These are phyloP conservation scores for Punctoribates punctum DNA, from an alignment of 2,888 invertebrate genomes.

Conservation along the genomic window DNA sequence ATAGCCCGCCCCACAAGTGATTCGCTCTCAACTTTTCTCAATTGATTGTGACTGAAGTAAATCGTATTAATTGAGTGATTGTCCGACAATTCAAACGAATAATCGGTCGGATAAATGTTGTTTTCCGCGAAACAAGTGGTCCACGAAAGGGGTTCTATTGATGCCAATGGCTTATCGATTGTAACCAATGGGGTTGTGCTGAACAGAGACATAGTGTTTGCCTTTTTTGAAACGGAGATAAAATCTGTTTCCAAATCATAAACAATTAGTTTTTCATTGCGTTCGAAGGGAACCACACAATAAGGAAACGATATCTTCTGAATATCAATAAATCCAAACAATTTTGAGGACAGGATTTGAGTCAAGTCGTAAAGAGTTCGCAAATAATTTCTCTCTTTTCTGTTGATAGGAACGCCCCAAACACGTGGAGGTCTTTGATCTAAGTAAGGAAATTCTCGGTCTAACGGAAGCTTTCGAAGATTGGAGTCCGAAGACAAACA, in stretches of 20 bases:
- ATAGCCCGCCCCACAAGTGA: slow-evolving; percentile 35
- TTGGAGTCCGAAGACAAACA: slow-evolving; percentile 13
- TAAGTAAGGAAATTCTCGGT: slow-evolving; percentile 39
- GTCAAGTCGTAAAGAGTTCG: slow-evolving; percentile 38
- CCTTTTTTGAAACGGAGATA: slow-evolving; percentile 2
- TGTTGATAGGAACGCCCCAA: slow-evolving; percentile 20
- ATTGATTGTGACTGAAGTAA: slow-evolving; percentile 39
- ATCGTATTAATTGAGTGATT: slow-evolving; percentile 41
- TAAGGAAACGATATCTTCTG: slow-evolving; percentile 35
- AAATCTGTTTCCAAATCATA: slow-evolving; percentile 43
- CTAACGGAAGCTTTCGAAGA: neutral
- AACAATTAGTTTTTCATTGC: slow-evolving; percentile 30
- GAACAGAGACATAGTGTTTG: slow-evolving; percentile 9
- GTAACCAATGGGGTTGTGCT: slow-evolving; percentile 28
- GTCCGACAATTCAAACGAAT: slow-evolving; percentile 16
- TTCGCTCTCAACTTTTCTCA: neutral
- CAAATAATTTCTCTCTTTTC: slow-evolving; percentile 39
- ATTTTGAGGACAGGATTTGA: slow-evolving; percentile 24
- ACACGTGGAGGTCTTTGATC: slow-evolving; percentile 32
- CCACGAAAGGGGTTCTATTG: slow-evolving; percentile 42
- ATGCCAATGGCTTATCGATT: slow-evolving; percentile 33
- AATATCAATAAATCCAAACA: slow-evolving; percentile 29
- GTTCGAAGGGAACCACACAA: slow-evolving; percentile 35
- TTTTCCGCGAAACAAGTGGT: slow-evolving; percentile 37
- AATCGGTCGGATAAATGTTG: slow-evolving; percentile 39